Conservation (phyloP, 2,113 vertebrate species). For the Chloroceryle aenea region DNA sequence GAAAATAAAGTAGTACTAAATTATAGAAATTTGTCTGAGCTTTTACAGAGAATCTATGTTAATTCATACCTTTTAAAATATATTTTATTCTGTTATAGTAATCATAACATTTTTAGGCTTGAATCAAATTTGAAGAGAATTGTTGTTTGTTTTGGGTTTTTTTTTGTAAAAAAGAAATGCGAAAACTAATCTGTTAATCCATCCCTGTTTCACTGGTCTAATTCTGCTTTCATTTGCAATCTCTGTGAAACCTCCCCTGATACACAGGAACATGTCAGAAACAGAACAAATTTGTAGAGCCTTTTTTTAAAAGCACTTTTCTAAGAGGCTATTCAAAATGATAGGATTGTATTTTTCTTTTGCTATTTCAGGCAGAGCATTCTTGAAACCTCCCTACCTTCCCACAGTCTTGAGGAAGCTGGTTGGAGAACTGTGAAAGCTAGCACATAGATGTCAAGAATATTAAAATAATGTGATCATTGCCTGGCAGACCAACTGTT, state of each 20-base stretch:
- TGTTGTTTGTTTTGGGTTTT: not conserved
- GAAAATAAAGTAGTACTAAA: not conserved
- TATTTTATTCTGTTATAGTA: not conserved
- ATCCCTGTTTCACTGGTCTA: not conserved
- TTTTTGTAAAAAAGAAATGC: not conserved
- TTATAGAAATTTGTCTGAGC: not conserved
- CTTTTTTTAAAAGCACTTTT: not conserved
- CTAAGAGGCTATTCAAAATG: not conserved
- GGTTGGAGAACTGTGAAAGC: not conserved
- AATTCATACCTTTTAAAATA: not conserved
- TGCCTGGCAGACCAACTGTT: not conserved
- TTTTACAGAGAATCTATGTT: not conserved
- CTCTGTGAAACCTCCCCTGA: not conserved
- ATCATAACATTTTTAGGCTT: not conserved
- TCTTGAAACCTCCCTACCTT: not conserved
- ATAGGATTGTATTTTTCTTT: not conserved
- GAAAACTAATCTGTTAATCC: not conserved
- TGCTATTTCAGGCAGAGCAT: not conserved
- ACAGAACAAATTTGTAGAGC: accelerated
- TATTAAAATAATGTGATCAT: not conserved
- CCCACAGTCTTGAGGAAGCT: not conserved
- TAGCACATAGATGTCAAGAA: conserved; percentile 2
- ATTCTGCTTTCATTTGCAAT: not conserved
- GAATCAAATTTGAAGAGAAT: not conserved
- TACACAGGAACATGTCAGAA: not conserved